These are phyloP conservation scores for Agriopis aurantiaria DNA, from an alignment of 2,888 invertebrate species.

Conservation along the genomic window DNA sequence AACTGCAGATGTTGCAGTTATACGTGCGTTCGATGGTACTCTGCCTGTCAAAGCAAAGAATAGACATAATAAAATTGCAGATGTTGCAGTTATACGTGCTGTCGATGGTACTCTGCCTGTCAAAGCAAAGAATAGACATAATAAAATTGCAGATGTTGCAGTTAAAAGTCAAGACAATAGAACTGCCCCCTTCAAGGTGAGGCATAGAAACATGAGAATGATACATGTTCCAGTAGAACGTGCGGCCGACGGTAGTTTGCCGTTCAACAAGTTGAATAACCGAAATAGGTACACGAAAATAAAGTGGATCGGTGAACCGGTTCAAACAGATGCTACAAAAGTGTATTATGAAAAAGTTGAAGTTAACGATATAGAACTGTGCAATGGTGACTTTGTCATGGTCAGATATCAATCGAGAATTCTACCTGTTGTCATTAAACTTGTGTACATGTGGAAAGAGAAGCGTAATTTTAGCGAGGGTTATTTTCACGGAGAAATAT, in stretches of 20 bases:
- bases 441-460: slow-evolving; percentile 92
- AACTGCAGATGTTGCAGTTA: no score
- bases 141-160: no score
- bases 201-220: no score
- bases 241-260: slow-evolving; percentile 73
- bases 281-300: slow-evolving; percentile 69
- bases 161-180: no score
- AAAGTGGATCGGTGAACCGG: slow-evolving; percentile 88
- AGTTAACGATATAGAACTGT: slow-evolving; percentile 84
- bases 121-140: no score
- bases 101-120: no score
- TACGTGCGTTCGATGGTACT: no score
- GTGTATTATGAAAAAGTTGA: slow-evolving; percentile 84
- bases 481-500: slow-evolving; percentile 91
- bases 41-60: no score
- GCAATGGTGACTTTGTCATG: slow-evolving; percentile 90
- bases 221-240: slow-evolving; percentile 46
- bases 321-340: slow-evolving; percentile 83
- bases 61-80: no score
- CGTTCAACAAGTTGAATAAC: slow-evolving; percentile 74
- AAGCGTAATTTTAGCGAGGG: slow-evolving; percentile 74
- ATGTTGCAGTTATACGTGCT: no score
- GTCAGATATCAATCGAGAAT: slow-evolving; percentile 88
- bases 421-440: slow-evolving; percentile 89
- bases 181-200: no score